phyloP scores from a whole-genome alignment of 2,113 vertebrate species.

The Columba livia region DNA sequence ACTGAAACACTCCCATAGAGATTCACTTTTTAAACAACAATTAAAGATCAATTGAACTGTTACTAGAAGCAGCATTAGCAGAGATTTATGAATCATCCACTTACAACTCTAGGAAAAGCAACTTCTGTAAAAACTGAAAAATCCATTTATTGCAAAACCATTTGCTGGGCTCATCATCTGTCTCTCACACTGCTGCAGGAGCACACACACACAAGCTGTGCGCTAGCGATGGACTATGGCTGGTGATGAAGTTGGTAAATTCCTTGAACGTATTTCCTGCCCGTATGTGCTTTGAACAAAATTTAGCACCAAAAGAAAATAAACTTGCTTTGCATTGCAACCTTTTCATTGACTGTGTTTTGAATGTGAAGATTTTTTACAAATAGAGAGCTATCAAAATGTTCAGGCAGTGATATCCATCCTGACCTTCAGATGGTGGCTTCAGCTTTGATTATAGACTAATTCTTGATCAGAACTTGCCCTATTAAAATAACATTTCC shows the following conservation, averaged over 20 bases:
- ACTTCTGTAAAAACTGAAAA: conserved; percentile 37
- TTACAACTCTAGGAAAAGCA: conserved; percentile 34
- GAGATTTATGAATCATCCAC: conserved; percentile 47
- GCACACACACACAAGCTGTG: fast-evolving
- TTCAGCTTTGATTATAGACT: not conserved
- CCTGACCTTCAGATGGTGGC: not conserved
- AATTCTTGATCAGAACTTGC: not conserved
- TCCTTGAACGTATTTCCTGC: not conserved
- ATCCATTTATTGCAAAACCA: conserved; percentile 59
- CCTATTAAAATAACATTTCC: conserved; percentile 53
- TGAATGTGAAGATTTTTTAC: not conserved
- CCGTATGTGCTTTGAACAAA: not conserved
- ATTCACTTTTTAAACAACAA: conserved; percentile 41
- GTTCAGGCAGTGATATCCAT: not conserved
- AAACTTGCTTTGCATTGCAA: not conserved
- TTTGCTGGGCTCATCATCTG: not conserved
- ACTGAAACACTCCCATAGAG: not conserved
- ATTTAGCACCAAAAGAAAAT: not conserved
- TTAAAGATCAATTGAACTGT: conserved; percentile 48
- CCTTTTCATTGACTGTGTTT: not conserved
- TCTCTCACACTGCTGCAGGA: not conserved
- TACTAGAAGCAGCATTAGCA: conserved; percentile 29
- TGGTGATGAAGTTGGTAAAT: not conserved
- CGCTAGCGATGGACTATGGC: not conserved
- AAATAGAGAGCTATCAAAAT: not conserved